These are phyloP conservation scores for Pampus argenteus DNA, from an alignment of 2,797 vertebrate genomes.

Conservation along the genomic window DNA sequence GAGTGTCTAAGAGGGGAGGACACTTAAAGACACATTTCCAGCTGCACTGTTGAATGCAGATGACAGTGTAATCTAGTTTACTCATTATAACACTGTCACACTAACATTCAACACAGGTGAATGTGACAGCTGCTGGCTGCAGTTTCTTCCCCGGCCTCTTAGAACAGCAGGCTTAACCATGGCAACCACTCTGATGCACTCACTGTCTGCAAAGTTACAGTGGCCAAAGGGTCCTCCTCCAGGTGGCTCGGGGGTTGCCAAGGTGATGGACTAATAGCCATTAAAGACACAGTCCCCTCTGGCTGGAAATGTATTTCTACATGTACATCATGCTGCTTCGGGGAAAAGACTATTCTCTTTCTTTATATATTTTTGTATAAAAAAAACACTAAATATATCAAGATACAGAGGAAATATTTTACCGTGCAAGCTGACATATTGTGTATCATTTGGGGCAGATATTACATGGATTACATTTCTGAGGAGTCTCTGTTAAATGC, in stretches of 20 bases:
- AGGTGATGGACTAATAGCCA: conserved; percentile 27
- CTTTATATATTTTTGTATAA: no score
- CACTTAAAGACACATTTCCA: conserved; percentile 1
- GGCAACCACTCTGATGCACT: conserved; percentile 48
- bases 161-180: conserved; percentile 43
- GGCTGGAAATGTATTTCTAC: conserved; percentile 8
- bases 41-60: conserved; percentile 1
- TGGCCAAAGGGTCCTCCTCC: neutral
- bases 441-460: neutral
- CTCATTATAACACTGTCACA: conserved; percentile 12
- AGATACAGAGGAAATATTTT: neutral
- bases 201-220: conserved; percentile 23
- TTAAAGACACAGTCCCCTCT: neutral
- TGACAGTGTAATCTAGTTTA: conserved; percentile 38
- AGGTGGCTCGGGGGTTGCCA: conserved; percentile 41
- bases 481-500: neutral
- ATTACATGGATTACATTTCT: neutral
- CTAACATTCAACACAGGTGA: conserved; percentile 28
- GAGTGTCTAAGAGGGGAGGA: neutral
- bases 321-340: neutral
- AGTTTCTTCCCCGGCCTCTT: conserved; percentile 15
- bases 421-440: neutral
- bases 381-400: no score
- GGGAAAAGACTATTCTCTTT: neutral
- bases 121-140: conserved; percentile 37